A percentile compares a stretch with the other conserved stretches of the same genome.
Conservation (phyloP, 2,888 invertebrate species). For the Drosophila stalkeri region DNA sequence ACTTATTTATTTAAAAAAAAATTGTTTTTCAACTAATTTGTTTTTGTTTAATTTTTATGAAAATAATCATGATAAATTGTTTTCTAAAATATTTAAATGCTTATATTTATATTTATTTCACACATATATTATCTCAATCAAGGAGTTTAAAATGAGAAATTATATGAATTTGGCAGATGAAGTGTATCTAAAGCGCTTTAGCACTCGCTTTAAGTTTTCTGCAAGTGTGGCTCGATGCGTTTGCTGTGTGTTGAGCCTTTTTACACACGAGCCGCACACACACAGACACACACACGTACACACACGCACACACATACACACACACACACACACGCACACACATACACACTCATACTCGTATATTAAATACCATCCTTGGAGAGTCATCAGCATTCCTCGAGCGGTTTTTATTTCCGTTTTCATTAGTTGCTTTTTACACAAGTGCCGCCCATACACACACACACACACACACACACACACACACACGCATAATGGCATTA, state of each 20-base stretch:
- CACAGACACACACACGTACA: slow-evolving; percentile 30
- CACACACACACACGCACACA: slow-evolving; percentile 30
- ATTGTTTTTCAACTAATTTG: too few relatives aligned
- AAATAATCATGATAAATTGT: too few relatives aligned
- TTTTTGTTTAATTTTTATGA: too few relatives aligned
- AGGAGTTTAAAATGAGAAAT: background rate
- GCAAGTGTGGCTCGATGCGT: slow-evolving; percentile 8
- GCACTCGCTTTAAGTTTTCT: slow-evolving; percentile 2
- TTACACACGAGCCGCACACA: slow-evolving; percentile 61
- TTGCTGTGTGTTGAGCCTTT: slow-evolving; percentile 55
- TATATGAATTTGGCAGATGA: background rate
- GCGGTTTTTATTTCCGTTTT: slow-evolving; percentile 82
- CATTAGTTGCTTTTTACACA: slow-evolving; percentile 82
- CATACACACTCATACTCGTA: slow-evolving; percentile 24
- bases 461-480: slow-evolving; percentile 7
- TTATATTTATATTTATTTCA: too few relatives aligned
- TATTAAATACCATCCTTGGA: slow-evolving; percentile 82
- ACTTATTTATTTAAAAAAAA: too few relatives aligned
- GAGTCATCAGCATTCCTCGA: slow-evolving; percentile 82
- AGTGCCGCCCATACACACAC: slow-evolving; percentile 65
- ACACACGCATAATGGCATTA: slow-evolving; percentile 72
- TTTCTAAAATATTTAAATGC: too few relatives aligned
- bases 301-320: slow-evolving; percentile 29
- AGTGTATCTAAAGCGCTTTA: background rate
- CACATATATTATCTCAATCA: too few relatives aligned